Conservation (phyloP, 2,113 vertebrate genomes). For the Sphyrna mokarran region DNA sequence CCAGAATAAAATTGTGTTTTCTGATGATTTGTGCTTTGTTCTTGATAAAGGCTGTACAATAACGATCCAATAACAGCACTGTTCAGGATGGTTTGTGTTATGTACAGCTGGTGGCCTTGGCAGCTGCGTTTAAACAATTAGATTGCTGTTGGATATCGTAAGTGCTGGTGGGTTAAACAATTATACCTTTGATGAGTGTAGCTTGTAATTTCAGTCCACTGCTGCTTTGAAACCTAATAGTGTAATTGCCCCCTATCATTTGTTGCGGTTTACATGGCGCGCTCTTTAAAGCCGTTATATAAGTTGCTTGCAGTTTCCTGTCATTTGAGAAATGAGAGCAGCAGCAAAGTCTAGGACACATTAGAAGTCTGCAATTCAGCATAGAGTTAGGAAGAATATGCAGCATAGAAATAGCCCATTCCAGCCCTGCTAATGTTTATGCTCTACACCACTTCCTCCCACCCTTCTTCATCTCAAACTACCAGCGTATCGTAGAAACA, state of each 20-base stretch:
- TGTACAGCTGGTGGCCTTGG: conserved; percentile 53
- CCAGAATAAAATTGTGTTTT: conserved; percentile 10
- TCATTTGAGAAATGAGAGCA: conserved; percentile 12
- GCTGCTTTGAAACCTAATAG: conserved; percentile 29
- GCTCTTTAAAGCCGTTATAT: neutral
- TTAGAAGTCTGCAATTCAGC: neutral
- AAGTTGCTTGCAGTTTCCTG: conserved; percentile 25
- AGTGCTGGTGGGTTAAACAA: conserved; percentile 59
- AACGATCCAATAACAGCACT: conserved; percentile 26
- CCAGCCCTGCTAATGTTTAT: neutral
- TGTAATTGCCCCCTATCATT: conserved; percentile 21
- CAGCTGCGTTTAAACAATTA: conserved; percentile 66
- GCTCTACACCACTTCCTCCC: neutral
- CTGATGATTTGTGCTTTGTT: conserved; percentile 8
- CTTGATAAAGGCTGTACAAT: neutral
- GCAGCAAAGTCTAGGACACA: neutral
- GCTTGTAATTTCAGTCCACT: conserved; percentile 12
- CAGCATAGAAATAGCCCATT: neutral
- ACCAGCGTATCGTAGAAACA: too few relatives aligned
- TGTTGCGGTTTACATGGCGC: conserved; percentile 13
- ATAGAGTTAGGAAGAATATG: neutral
- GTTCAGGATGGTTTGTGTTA: conserved; percentile 23
- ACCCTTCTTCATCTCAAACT: too few relatives aligned
- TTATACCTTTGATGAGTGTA: conserved; percentile 61
- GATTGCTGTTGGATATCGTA: conserved; percentile 44